Evolutionary conservation across 1,140 invertebrate genomes (phyloP), one percentile per base, ranked within the genome.

Genomic region (Platyscapa corneri): DNA sequence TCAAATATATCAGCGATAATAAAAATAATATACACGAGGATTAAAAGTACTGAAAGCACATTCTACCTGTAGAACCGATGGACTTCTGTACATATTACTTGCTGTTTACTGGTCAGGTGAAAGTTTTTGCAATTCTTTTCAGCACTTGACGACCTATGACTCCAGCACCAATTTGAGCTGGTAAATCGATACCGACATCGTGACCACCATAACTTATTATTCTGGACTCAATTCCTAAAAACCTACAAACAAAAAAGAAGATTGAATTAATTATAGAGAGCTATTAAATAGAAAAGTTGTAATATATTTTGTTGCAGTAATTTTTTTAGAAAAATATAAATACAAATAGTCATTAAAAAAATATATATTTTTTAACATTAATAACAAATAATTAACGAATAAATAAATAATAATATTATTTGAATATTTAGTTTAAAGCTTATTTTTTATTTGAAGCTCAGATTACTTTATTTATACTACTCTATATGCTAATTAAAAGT

Each of bases 51-150:
- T 0, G 70, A 30, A 46, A 37, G 3, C 70, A 10, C 27, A 37
- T 56, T 14, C 46, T 89, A 93, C 93, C 92, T 93, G 93, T 34
- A 93, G 88, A 82, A 93, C 91, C 80, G 91, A 91, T 32, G 93
- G 93, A 80, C 92, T 93, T 88, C 91, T 80, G 90, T 88, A 88
- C 93, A 93, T 87, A 93, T 93, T 49, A 89, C 88, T 88, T 93
- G 93, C 87, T 93, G 93, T 88, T 93, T 93, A 72, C 88, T 84
- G 42, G 92, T 93, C 79, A 93, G 91, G 87, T 93, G 91, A 76
- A 88, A 87, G 88, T 90, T 93, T 87, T 93, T 93, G 88, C 93
- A 93, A 88, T 91, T 91, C 87, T 89, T 92, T 88, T 93, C 93
- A 82, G 92, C 92, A 83, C 91, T 93, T 65, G 91, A 91, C 76